Evolutionary conservation across 1,140 invertebrate species (phyloP).

Genomic region (Apis dorsata): DNA sequence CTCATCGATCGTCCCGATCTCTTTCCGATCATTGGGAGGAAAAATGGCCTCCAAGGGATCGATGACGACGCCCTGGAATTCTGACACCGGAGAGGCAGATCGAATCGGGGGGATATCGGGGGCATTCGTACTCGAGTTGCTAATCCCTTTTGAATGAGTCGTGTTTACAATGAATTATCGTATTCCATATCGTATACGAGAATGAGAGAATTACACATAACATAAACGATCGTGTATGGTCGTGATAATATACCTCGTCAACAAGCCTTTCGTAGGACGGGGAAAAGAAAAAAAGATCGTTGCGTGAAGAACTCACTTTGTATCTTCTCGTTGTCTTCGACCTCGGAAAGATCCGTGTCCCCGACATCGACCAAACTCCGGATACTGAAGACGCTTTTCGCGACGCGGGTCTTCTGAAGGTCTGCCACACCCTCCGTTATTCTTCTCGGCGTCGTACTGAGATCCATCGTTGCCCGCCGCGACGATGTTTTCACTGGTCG

Average conservation of each 20-base stretch:
- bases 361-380: conserved; percentile 81
- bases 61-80: neutral
- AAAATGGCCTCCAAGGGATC: neutral
- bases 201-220: neutral
- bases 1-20: conserved; percentile 12
- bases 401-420: conserved; percentile 78
- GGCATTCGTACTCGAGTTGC: too few relatives aligned
- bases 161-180: neutral
- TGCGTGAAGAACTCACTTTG: conserved; percentile 57
- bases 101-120: neutral
- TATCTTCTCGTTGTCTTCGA: conserved; percentile 50
- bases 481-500: neutral
- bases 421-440: conserved; percentile 70
- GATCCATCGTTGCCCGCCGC: conserved; percentile 69
- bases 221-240: neutral
- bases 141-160: conserved; percentile 5
- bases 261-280: too few relatives aligned
- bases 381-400: conserved; percentile 82
- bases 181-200: too few relatives aligned
- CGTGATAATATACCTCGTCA: too few relatives aligned
- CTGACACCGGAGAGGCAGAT: neutral
- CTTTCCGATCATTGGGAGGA: neutral
- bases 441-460: conserved; percentile 76
- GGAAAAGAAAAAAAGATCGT: neutral
- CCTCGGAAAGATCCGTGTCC: conserved; percentile 65